phyloP scores from a whole-genome alignment of 2,797 vertebrate species.

The Triplophysa yarkandensis region DNA sequence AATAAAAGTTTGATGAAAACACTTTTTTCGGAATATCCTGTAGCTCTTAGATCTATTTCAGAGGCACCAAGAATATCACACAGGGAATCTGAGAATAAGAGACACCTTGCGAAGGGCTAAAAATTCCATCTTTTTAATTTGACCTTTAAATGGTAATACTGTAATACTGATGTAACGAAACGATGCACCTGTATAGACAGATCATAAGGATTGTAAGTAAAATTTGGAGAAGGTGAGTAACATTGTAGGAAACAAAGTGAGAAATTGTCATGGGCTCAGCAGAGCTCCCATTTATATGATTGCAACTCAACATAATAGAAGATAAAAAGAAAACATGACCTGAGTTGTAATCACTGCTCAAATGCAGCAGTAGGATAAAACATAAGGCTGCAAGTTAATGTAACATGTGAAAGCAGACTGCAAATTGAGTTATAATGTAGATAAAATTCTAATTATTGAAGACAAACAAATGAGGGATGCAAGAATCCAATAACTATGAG shows the following conservation, averaged over 20 bases:
- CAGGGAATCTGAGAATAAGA: conserved; percentile 37
- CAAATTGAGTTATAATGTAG: too few relatives aligned
- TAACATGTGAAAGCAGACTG: too few relatives aligned
- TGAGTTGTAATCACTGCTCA: too few relatives aligned
- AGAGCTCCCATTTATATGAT: too few relatives aligned
- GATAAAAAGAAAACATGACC: too few relatives aligned
- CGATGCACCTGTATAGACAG: conserved; percentile 14
- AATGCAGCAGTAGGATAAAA: too few relatives aligned
- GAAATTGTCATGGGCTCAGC: background rate
- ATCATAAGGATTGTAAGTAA: conserved; percentile 14
- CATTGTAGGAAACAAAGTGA: background rate
- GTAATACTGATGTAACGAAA: conserved; percentile 47
- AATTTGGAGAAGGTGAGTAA: conserved; percentile 7
- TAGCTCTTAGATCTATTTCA: conserved; percentile 40
- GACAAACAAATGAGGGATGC: too few relatives aligned
- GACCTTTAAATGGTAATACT: conserved; percentile 26
- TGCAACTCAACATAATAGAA: too few relatives aligned
- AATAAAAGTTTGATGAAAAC: conserved; percentile 26
- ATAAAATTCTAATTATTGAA: too few relatives aligned
- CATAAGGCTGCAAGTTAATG: too few relatives aligned
- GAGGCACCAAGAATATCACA: conserved; percentile 21
- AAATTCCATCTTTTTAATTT: conserved; percentile 51
- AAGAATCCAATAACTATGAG: too few relatives aligned
- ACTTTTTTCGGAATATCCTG: conserved; percentile 45
- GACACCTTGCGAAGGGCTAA: conserved; percentile 52